Evolutionary conservation across 2,797 vertebrate genomes (phyloP).

Genomic region (Aldrovandia affinis): DNA sequence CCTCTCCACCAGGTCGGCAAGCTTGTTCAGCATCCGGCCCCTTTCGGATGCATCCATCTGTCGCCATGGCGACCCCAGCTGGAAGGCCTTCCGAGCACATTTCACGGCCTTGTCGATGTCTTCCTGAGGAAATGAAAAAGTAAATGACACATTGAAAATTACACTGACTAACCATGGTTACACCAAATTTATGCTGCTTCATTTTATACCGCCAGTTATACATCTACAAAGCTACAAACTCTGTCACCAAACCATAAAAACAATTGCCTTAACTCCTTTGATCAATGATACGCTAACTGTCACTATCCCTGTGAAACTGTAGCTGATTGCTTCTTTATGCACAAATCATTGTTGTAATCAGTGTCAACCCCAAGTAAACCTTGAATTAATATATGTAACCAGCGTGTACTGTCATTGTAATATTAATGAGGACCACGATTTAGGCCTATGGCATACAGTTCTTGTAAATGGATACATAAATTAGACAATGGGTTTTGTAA

Average conservation of each 20-base stretch:
- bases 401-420: neutral
- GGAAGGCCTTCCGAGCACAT: conserved; percentile 83
- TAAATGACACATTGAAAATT: neutral
- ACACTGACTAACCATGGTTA: neutral
- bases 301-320: neutral
- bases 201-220: neutral
- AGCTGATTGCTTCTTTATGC: too few relatives aligned
- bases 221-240: neutral
- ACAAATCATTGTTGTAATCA: too few relatives aligned
- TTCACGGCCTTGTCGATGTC: conserved; percentile 84
- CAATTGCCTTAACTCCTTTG: neutral
- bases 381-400: neutral
- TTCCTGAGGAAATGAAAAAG: conserved; percentile 60
- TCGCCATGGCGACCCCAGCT: conserved; percentile 84
- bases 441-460: neutral
- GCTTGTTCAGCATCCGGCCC: conserved; percentile 75
- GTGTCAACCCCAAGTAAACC: too few relatives aligned
- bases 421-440: neutral
- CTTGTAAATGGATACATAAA: neutral
- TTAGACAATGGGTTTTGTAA: neutral
- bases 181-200: neutral
- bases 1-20: conserved; percentile 85
- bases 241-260: neutral
- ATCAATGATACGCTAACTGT: neutral
- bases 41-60: conserved; percentile 85